Percentiles rank a stretch among this genome's conserved stretches.
phyloP scores from a whole-genome alignment of 2,113 vertebrate species.

The Coptodon bakossiorum region DNA sequence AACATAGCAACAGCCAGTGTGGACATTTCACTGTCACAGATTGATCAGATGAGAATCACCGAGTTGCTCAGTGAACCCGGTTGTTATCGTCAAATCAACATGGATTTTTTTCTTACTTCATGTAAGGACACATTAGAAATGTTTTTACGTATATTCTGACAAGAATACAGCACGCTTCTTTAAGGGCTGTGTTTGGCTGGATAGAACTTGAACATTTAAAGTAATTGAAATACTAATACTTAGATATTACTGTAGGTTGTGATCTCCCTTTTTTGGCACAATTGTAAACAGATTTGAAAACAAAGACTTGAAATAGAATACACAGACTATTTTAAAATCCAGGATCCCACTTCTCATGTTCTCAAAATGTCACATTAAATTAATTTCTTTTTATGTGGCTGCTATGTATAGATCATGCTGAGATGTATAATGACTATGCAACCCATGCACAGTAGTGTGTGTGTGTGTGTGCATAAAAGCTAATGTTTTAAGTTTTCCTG shows the following conservation, averaged over 20 bases:
- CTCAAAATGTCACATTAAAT: conserved; percentile 49
- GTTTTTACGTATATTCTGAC: neutral
- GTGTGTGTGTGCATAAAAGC: neutral
- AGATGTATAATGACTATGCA: neutral
- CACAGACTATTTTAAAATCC: neutral
- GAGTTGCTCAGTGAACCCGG: neutral
- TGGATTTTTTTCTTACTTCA: neutral
- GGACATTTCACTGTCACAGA: neutral
- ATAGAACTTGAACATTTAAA: neutral
- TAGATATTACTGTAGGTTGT: neutral
- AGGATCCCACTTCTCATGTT: neutral
- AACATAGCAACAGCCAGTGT: conserved; percentile 10
- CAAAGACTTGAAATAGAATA: neutral
- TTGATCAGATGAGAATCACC: neutral
- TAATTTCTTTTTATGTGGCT: neutral
- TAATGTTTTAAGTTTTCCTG: neutral
- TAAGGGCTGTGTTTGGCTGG: neutral
- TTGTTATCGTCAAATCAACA: neutral
- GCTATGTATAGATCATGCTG: conserved; percentile 5
- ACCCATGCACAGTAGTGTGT: neutral
- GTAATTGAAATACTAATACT: neutral
- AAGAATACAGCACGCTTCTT: neutral
- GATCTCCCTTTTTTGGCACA: neutral
- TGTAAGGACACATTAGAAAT: neutral
- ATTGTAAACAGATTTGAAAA: neutral